Percentiles rank a stretch among this genome's conserved stretches.
Evolutionary conservation across 2,113 vertebrate genomes (phyloP).

Genomic region (Vidua macroura): DNA sequence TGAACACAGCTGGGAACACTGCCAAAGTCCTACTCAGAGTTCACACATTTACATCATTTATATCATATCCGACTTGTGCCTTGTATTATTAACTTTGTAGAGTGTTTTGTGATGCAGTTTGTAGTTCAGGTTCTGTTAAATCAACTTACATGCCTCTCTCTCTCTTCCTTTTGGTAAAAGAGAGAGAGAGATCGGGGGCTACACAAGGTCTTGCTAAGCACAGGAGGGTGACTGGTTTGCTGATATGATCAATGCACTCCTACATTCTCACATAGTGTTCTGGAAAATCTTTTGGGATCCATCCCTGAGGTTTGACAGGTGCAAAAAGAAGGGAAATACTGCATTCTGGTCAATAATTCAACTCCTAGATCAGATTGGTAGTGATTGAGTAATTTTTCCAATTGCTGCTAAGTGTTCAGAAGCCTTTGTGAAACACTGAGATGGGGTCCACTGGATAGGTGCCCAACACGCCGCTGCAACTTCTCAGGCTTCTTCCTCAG

Average conservation of each 20-base stretch:
- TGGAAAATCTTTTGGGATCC: background rate
- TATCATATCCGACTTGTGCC: slow-evolving; percentile 51
- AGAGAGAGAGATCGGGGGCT: background rate
- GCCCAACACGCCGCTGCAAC: background rate
- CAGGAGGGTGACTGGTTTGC: background rate
- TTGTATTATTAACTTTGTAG: slow-evolving; percentile 57
- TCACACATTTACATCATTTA: slow-evolving; percentile 66
- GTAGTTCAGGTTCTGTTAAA: slow-evolving; percentile 25
- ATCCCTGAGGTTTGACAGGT: background rate
- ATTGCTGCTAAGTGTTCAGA: background rate
- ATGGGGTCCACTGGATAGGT: background rate
- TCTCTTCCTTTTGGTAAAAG: background rate
- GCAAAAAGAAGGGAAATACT: background rate
- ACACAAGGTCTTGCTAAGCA: background rate
- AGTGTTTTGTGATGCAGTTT: slow-evolving; percentile 47
- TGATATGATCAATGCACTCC: background rate
- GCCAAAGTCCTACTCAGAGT: slow-evolving; percentile 63
- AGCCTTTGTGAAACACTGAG: background rate
- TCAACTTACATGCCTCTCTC: background rate
- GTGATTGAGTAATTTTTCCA: background rate
- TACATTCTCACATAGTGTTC: background rate
- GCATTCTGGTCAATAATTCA: background rate
- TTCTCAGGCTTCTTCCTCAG: background rate
- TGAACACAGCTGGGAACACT: slow-evolving; percentile 46
- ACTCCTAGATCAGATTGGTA: background rate